phyloP scores from a whole-genome alignment of 1,140 invertebrate species.

The Cydia strobilella region DNA sequence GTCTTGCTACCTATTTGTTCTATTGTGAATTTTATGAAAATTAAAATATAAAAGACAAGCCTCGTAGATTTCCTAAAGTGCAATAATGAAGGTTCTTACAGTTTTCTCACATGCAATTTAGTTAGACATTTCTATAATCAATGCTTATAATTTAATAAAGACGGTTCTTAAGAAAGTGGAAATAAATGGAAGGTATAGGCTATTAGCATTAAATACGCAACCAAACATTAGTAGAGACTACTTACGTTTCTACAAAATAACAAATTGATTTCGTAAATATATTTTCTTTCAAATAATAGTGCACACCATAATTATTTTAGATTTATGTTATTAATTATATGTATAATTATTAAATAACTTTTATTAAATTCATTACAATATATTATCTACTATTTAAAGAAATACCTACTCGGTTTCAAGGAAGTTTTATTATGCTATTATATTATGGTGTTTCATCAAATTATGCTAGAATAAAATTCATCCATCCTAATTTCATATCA shows the following conservation, averaged over 20 bases:
- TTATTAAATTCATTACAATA: slow-evolving; percentile 68
- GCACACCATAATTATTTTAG: slow-evolving; percentile 57
- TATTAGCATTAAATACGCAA: slow-evolving; percentile 2
- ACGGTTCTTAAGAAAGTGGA: background rate
- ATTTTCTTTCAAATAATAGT: slow-evolving; percentile 40
- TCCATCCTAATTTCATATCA: slow-evolving; percentile 76
- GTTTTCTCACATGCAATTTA: background rate
- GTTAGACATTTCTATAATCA: background rate
- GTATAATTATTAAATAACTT: slow-evolving; percentile 65
- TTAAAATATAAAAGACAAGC: background rate
- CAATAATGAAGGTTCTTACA: background rate
- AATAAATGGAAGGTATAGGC: background rate
- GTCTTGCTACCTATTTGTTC: background rate
- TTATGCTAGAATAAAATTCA: slow-evolving; percentile 79
- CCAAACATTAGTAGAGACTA: slow-evolving; percentile 15
- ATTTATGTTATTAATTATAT: slow-evolving; percentile 55
- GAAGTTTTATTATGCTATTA: slow-evolving; percentile 72
- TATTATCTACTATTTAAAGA: slow-evolving; percentile 68
- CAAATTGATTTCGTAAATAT: slow-evolving; percentile 36
- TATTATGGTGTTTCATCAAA: slow-evolving; percentile 77
- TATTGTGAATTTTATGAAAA: background rate
- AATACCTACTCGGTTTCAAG: slow-evolving; percentile 64
- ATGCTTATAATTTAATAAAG: background rate
- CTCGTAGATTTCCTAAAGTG: background rate
- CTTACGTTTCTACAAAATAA: slow-evolving; percentile 37